Base-by-base conservation (phyloP, 1,140 invertebrate genomes). In the Drosophila repletoides region DNA sequence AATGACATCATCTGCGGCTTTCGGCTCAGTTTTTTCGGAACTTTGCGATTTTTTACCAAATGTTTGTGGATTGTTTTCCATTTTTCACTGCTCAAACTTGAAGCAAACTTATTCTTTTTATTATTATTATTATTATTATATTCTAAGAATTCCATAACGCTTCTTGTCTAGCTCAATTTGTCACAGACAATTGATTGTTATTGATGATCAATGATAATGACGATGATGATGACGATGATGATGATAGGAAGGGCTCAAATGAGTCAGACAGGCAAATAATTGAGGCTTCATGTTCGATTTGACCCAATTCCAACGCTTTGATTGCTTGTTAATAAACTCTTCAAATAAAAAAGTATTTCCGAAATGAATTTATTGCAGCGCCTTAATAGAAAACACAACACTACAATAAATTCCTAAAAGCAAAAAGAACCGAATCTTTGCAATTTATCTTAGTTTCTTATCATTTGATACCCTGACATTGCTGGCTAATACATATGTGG, bases 141-240 rank as follows among this genome's bases (percentile, higher is more conserved):
- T n/a, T n/a, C n/a, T n/a, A n/a, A n/a, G n/a, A n/a, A n/a, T n/a
- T n/a, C n/a, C 9, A 14, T 26, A 38, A 12, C 38, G 34, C 36
- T 26, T n/a, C 34, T 49, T 59, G 15, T 66, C 40, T 46, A 48
- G 43, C 51, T 67, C 61, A 84, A 84, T 83, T 84, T 83, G 79
- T 83, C 79, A 83, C 80, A 84, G 80, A 26, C 79, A 83, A 83
- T 83, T 83, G 79, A 83, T 79, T 79, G 66, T 71, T 83, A 84
- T 83, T 84, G 74, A 67, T 84, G 80, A 64, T 41, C 34, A 34
- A n/a, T n/a, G n/a, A n/a, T n/a, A n/a, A n/a, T n/a, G n/a, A n/a
- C n/a, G n/a, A n/a, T n/a, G n/a, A n/a, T n/a, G n/a, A n/a, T n/a
- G n/a, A n/a, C n/a, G n/a, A n/a, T n/a, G n/a, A n/a, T n/a, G n/a